phyloP scores from a whole-genome alignment of 1,140 invertebrate genomes.

The Drosophila subobscura region DNA sequence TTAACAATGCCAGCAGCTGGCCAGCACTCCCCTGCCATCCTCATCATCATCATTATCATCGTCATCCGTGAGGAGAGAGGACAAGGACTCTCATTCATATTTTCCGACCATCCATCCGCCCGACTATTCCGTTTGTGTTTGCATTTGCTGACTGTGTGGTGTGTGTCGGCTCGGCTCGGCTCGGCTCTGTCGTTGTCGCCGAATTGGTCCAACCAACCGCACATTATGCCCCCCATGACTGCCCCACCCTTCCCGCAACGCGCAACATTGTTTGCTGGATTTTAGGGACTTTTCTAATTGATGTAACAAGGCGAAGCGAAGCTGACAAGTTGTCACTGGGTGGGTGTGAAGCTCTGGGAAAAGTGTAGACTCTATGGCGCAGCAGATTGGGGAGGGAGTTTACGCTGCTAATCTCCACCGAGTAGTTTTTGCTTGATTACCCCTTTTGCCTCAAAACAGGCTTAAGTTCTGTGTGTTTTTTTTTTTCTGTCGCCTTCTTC shows the following conservation, averaged over 20 bases:
- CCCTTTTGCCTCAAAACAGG: slow-evolving; percentile 52
- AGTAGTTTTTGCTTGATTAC: slow-evolving; percentile 68
- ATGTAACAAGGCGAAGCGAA: slow-evolving; percentile 55
- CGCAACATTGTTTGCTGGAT: slow-evolving; percentile 24
- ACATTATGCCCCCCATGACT: slow-evolving; percentile 51
- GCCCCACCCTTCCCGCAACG: slow-evolving; percentile 11
- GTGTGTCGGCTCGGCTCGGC: no score
- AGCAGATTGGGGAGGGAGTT: slow-evolving; percentile 9
- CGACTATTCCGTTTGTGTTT: slow-evolving; percentile 48
- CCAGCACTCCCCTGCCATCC: slow-evolving; percentile 18
- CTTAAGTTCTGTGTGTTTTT: slow-evolving; percentile 36
- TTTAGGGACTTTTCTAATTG: slow-evolving; percentile 60
- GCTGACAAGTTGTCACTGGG: slow-evolving; percentile 60
- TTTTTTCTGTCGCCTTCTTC: slow-evolving; percentile 9
- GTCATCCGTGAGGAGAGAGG: slow-evolving; percentile 30
- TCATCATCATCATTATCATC: slow-evolving; percentile 41
- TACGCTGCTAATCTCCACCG: slow-evolving; percentile 53
- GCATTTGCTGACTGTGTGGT: slow-evolving; percentile 28
- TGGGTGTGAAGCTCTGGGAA: neutral
- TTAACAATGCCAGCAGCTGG: slow-evolving; percentile 75
- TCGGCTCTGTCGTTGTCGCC: slow-evolving; percentile 19
- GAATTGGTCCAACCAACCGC: slow-evolving; percentile 47
- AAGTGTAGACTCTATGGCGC: neutral
- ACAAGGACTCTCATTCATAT: slow-evolving; percentile 4
- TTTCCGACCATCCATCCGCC: slow-evolving; percentile 14